These are phyloP conservation scores for Betta splendens DNA, from an alignment of 2,797 vertebrate genomes.

Conservation along the genomic window DNA sequence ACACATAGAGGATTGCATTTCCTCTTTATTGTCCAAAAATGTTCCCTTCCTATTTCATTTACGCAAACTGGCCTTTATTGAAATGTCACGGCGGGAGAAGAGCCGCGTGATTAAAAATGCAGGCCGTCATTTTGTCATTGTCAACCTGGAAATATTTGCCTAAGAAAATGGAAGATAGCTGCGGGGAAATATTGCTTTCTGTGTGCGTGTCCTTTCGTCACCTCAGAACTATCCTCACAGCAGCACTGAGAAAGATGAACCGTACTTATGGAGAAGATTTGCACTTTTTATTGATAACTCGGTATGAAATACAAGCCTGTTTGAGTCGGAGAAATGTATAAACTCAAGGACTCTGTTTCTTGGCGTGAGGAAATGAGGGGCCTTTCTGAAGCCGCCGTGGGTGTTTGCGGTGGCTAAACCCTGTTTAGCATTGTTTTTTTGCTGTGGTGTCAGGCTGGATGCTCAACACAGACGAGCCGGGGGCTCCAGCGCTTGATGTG, in stretches of 20 bases:
- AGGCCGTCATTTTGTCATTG: constrained; percentile 39
- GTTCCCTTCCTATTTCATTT: constrained; percentile 39
- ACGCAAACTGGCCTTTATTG: constrained; percentile 53
- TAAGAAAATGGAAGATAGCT: constrained; percentile 34
- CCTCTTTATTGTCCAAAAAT: constrained; percentile 42
- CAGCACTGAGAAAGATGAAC: constrained; percentile 2
- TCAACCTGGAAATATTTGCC: constrained; percentile 52
- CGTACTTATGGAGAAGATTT: too few species aligned
- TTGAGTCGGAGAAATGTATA: too few species aligned
- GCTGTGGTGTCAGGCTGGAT: too few species aligned
- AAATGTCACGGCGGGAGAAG: constrained; percentile 49
- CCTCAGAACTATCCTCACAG: background rate
- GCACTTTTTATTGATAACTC: too few species aligned
- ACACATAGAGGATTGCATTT: constrained; percentile 28
- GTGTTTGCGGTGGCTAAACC: too few species aligned
- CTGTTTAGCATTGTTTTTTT: too few species aligned
- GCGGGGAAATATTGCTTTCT: constrained; percentile 3
- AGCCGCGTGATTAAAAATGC: constrained; percentile 56
- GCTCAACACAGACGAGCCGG: too few species aligned
- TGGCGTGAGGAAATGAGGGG: too few species aligned
- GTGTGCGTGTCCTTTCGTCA: constrained; percentile 7
- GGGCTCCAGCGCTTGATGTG: too few species aligned
- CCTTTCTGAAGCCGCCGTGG: too few species aligned
- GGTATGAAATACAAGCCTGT: too few species aligned
- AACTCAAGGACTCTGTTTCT: too few species aligned